Evolutionary conservation across 2,113 vertebrate species (phyloP).

Genomic region (Sylvia atricapilla): DNA sequence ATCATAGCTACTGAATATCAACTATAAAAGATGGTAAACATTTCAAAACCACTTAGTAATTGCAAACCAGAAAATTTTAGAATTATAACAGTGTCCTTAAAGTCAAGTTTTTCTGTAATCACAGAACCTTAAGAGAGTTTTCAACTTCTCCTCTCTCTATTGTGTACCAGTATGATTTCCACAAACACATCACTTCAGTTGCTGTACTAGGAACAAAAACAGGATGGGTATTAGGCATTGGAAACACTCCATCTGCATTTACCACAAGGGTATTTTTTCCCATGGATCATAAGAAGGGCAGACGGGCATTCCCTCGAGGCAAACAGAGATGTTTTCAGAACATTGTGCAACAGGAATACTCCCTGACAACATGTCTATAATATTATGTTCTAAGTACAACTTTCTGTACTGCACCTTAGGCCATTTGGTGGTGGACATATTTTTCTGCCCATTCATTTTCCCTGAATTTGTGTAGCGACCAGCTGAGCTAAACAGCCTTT

Average conservation of each 20-base stretch:
- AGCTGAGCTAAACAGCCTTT: background rate
- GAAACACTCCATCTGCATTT: constrained; percentile 43
- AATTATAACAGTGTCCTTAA: background rate
- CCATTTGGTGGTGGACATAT: constrained; percentile 1
- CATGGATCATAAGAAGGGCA: constrained; percentile 40
- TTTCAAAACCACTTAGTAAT: background rate
- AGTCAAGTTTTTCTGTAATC: background rate
- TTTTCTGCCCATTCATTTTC: constrained; percentile 7
- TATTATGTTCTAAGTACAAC: constrained; percentile 24
- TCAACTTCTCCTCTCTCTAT: background rate
- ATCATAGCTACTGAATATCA: background rate
- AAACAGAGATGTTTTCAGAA: constrained; percentile 61
- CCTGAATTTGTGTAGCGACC: background rate
- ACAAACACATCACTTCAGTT: background rate
- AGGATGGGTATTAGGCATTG: constrained; percentile 47
- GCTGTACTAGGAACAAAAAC: constrained; percentile 32
- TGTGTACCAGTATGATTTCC: background rate
- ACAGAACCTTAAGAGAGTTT: background rate
- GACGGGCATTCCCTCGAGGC: constrained; percentile 53
- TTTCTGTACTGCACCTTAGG: constrained; percentile 33
- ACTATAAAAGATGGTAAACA: background rate
- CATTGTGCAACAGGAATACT: constrained; percentile 40
- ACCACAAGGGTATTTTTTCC: constrained; percentile 45
- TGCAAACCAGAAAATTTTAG: background rate
- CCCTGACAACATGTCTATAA: constrained; percentile 45